Evolutionary conservation across 2,888 invertebrate species (phyloP), one percentile per base, ranked within the genome.

Genomic region (Adela reaumurella): DNA sequence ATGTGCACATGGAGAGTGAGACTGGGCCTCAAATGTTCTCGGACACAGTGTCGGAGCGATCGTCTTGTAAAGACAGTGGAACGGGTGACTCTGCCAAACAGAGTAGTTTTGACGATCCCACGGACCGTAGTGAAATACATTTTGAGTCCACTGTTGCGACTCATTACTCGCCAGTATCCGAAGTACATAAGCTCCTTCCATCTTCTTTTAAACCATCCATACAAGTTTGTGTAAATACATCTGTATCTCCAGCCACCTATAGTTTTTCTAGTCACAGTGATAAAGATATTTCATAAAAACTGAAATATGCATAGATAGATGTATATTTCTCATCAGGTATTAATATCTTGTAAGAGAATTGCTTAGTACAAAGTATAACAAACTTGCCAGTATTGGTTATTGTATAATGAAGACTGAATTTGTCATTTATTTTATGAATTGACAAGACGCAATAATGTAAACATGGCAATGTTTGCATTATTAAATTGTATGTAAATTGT

Each of bases 71-170:
- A 69, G 90, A 90, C 63, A 89, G 89, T 69, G 90, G 90, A 45
- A 90, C 89, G 48, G 90, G 90, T 48, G 89, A 90, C 65, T 89
- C 89, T 47, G 88, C 88, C 19, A 88, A 88, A 72, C 83, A 86
- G 56, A 87, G 88, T 55, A 89, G 83, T 60, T 83, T 85, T 67
- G 86, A 86, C 60, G 72, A 82, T 56, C 78, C 78, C 53, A 59
- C 64, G 45, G 78, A 79, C 52, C 72, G 71, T 57, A 69, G 61
- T 68, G 78, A 78, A 62, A 72, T 77, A 51, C 73, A 76, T 61
- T 78, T 77, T 68, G 78, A 78, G 54, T 67, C 69, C 55, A 64
- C 66, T 55, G 65, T 70, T 47, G 70, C 71, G 59, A 66, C 63
- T 56, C 78, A 71, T 61, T 78, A 78, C 58, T 77, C 78, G 54